Base-by-base conservation (phyloP, 2,888 invertebrate genomes). In the Cactoblastis cactorum region DNA sequence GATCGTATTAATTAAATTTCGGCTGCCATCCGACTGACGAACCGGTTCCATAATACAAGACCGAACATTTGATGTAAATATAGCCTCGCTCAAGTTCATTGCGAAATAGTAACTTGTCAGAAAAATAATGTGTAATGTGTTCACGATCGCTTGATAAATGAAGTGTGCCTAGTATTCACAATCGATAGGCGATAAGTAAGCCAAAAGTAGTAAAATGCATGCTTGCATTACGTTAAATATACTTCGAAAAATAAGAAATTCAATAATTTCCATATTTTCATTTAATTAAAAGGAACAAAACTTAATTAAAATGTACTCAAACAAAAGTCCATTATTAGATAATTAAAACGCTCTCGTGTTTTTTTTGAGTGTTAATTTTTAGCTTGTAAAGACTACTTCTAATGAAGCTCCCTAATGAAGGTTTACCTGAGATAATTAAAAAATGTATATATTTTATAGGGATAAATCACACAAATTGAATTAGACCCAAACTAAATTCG, bases 1-100 rank as follows among this genome's bases (percentile, higher is more conserved):
- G 43, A 43, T 43, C 24, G 24, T 28, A 28, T 28, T 43, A 24
- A 24, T 12, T 39, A 3, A 38, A 38, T 38, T 43, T 28, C 43
- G 43, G 28, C 43, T 28, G 43, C 11, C 43, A 3, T 6, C 28
- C 1, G 38, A 18, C 38, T 18, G 38, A 18, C 38, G 43, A 43
- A 43, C 43, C 43, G 43, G 43, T 43, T 43, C 15, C 43, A 12
- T 14, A 43, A 43, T 24, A 43, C 43, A 24, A 15, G 43, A 28
- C 24, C 41, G 41, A 24, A 15, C 43, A 43, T 43, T 43, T 15
- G 28, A 17, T 15, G 28, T 14, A 28, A n/a, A 38, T 24, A 41
- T 14, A 43, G 43, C 15, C 28, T 43, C 28, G 28, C 28, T 2
- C 43, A 43, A 43, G 43, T 28, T 43, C 43, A 28, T 14, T 15